Evolutionary conservation across 2,113 vertebrate genomes (phyloP), one percentile per base, ranked within the genome.

Genomic region (Mandrillus leucophaeus): DNA sequence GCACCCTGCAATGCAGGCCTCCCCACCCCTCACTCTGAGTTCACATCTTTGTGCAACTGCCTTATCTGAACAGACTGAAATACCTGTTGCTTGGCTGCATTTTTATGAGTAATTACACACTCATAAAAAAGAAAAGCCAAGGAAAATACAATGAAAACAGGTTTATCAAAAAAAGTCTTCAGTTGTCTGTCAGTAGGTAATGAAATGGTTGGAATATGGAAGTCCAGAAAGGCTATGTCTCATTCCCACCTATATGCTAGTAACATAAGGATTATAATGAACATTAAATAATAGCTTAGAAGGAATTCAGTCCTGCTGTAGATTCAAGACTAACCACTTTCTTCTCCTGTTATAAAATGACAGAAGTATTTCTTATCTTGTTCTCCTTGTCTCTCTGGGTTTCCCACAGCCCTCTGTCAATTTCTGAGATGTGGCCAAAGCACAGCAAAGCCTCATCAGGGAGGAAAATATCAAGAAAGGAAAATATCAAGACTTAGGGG

Each of bases 381-480:
- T 23, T 85, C 61, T 76, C 27, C 16, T 57, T 90, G 27, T 86
- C n/a, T 84, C 12, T 40, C 25, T 52, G 40, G 25, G 30, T 72
- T 90, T 40, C 48, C 17, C 20, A 23, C 2, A 35, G 22, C 32
- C n/a, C 40, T 35, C 30, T 14, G 75, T 16, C 25, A 68, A 68
- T 66, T 40, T 18, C 27, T 92, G 55, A 76, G 30, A 80, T 84
- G 23, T 73, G n/a, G 30, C 8, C 5, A 40, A 8, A 40, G 16
- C 5, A 90, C n/a, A 35, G 32, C 6, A 32, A 93, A 78, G 6
- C 81, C 64, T 52, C 73, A 55, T 93, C 66, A 61, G n/a, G 48
- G 40, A 96, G 32, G 17, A 94, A 93, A 96, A 43, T 50, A 92
- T 38, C 22, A 88, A 78, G 68, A 88, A 75, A 96, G 32, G 17